A percentile compares a stretch with the other conserved stretches of the same genome.
These are phyloP conservation scores for Elephantulus edwardii DNA, from an alignment of 2,113 vertebrate species.

Conservation along the genomic window DNA sequence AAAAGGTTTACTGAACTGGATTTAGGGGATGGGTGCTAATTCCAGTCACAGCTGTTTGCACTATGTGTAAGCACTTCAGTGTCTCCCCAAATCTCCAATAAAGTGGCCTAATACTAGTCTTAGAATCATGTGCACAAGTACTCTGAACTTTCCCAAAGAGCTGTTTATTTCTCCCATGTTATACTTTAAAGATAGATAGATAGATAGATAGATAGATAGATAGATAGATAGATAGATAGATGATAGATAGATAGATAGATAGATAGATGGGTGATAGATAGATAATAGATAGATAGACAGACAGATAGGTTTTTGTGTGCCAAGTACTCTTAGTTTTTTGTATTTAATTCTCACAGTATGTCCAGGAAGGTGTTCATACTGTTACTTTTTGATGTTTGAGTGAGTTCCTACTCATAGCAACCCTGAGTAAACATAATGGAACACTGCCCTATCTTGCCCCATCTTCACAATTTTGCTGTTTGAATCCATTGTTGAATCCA, in stretches of 20 bases:
- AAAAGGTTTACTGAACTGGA: not conserved
- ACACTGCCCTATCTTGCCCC: too few species aligned
- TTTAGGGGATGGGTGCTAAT: not conserved
- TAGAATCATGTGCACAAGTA: not conserved
- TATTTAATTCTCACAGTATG: not conserved
- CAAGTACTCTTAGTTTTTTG: not conserved
- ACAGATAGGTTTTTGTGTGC: too few species aligned
- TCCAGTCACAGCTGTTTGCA: not conserved
- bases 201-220: too few species aligned
- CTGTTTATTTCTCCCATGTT: not conserved
- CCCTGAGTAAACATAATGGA: too few species aligned
- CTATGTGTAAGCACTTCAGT: not conserved
- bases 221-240: too few species aligned
- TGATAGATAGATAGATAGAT: too few species aligned
- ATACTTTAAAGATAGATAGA: not conserved
- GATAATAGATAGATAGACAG: too few species aligned
- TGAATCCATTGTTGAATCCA: too few species aligned
- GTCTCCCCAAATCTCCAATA: not conserved
- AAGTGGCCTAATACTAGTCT: not conserved
- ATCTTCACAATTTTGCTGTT: too few species aligned
- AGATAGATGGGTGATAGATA: too few species aligned
- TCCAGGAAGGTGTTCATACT: not conserved
- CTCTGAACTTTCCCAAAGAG: not conserved
- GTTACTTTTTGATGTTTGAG: not conserved
- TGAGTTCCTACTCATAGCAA: not conserved